Conservation (phyloP, 2,113 vertebrate genomes). For the Lophius piscatorius region DNA sequence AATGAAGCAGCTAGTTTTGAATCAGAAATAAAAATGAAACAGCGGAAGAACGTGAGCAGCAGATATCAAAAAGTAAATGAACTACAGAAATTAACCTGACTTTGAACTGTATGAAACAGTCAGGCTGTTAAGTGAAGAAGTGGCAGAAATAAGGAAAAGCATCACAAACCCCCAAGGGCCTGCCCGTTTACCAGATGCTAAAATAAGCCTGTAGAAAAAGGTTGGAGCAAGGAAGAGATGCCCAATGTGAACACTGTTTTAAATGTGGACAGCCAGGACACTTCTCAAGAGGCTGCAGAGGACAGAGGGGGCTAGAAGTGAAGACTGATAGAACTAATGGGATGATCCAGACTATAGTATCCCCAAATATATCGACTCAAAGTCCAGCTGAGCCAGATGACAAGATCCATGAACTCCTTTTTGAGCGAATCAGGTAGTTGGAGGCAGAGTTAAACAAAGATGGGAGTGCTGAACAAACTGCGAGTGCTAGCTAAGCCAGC, state of each 20-base stretch:
- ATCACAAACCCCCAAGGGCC: neutral
- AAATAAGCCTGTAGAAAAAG: conserved; percentile 5
- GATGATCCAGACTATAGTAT: neutral
- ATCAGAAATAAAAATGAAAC: neutral
- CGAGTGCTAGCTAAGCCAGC: neutral
- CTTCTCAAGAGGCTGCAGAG: conserved; percentile 1
- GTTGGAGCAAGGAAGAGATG: neutral
- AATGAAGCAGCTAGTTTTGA: conserved; percentile 11
- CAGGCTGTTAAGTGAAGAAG: neutral
- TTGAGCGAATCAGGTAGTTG: neutral
- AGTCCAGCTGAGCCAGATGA: neutral
- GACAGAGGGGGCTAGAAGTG: rapidly evolving
- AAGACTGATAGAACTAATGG: neutral
- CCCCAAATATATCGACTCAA: rapidly evolving
- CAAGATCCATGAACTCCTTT: neutral
- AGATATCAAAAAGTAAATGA: neutral
- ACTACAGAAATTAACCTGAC: neutral
- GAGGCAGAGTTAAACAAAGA: neutral
- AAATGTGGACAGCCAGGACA: conserved; percentile 12
- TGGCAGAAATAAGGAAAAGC: conserved; percentile 1
- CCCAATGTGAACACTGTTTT: conserved; percentile 18
- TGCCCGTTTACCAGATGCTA: neutral
- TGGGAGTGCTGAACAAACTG: neutral
- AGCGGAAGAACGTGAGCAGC: neutral
- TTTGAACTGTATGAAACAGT: conserved; percentile 6